Evolutionary conservation across 2,797 vertebrate species (phyloP).

Genomic region (Lophura swinhoii): DNA sequence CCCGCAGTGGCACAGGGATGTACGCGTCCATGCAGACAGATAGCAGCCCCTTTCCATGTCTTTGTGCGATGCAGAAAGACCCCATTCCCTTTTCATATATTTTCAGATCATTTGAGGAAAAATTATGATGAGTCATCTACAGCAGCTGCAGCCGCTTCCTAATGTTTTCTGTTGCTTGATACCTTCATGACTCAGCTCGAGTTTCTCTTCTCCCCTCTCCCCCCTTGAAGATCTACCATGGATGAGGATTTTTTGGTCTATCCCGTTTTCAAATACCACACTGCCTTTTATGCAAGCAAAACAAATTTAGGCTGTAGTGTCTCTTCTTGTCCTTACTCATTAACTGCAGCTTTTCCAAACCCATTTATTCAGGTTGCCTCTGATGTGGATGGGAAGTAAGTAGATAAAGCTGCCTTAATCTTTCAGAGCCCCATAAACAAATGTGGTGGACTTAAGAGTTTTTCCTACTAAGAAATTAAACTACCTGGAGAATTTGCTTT

Average conservation of each 20-base stretch:
- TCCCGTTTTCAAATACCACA: accelerated
- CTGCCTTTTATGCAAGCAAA: background rate
- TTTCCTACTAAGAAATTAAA: background rate
- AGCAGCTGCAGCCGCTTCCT: background rate
- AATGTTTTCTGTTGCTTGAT: background rate
- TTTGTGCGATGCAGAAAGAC: accelerated
- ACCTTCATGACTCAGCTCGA: background rate
- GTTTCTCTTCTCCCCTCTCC: background rate
- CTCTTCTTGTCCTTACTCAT: accelerated
- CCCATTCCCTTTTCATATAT: background rate
- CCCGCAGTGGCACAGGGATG: accelerated
- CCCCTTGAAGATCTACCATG: background rate
- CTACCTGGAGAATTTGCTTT: background rate
- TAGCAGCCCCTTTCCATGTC: accelerated
- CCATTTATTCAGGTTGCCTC: accelerated
- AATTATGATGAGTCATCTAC: background rate
- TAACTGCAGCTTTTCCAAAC: background rate
- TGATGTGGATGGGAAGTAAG: accelerated
- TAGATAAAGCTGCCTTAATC: background rate
- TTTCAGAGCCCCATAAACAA: background rate
- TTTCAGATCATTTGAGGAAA: background rate
- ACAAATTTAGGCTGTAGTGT: accelerated
- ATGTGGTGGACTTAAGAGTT: background rate
- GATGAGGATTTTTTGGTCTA: background rate
- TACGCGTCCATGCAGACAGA: accelerated